Evolutionary conservation across 2,888 invertebrate genomes (phyloP).

Genomic region (Pyrgus malvae): DNA sequence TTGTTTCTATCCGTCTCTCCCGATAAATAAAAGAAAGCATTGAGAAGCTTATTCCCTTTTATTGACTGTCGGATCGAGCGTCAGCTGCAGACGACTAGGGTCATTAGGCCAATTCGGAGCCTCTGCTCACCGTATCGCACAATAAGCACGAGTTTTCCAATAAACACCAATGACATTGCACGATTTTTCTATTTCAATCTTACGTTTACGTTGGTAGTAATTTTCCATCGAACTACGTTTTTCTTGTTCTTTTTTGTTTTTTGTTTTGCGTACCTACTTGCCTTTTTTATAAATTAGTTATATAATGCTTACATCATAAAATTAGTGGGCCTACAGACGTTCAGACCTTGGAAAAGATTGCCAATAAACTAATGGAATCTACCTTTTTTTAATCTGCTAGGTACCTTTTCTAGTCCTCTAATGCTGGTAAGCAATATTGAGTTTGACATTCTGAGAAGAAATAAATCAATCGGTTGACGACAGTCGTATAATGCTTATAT

Average conservation of each 20-base stretch:
- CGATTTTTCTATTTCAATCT: conserved; percentile 16
- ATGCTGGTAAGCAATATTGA: too few species aligned
- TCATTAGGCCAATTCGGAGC: conserved; percentile 56
- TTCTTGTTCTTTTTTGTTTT: neutral
- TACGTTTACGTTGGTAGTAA: neutral
- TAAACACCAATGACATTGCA: conserved; percentile 42
- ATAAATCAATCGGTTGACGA: too few species aligned
- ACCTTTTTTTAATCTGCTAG: too few species aligned
- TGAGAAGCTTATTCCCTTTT: conserved; percentile 27
- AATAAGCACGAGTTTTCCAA: conserved; percentile 51
- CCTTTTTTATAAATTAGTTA: too few species aligned
- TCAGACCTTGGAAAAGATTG: too few species aligned
- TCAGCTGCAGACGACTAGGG: conserved; percentile 63
- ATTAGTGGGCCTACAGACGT: too few species aligned
- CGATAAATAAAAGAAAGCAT: conserved; percentile 7
- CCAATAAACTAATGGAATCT: too few species aligned
- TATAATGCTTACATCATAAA: too few species aligned
- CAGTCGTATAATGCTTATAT: too few species aligned
- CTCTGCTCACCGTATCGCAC: conserved; percentile 32
- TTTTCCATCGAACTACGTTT: neutral
- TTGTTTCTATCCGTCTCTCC: neutral
- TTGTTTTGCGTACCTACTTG: too few species aligned
- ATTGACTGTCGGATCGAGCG: conserved; percentile 38
- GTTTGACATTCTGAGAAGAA: too few species aligned
- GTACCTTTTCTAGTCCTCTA: too few species aligned